Conservation (phyloP, 2,113 vertebrate genomes). For the Chrysemys picta region DNA sequence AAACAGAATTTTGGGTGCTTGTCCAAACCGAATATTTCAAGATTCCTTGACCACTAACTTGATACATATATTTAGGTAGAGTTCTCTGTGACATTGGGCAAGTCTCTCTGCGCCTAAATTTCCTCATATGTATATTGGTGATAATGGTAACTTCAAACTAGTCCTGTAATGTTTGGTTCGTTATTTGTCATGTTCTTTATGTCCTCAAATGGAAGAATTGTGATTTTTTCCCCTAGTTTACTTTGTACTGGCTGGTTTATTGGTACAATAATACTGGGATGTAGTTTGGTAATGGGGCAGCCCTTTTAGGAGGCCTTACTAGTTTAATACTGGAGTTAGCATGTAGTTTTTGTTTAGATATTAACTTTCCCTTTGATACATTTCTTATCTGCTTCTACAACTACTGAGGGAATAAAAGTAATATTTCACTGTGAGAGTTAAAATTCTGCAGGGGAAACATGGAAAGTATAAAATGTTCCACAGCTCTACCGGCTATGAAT, state of each 20-base stretch:
- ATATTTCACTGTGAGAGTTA: slow-evolving; percentile 46
- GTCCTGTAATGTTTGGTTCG: background rate
- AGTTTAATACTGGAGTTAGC: slow-evolving; percentile 6
- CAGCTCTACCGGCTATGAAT: background rate
- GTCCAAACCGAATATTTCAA: background rate
- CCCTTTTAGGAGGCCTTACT: background rate
- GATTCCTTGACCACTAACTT: background rate
- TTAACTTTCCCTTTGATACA: slow-evolving; percentile 34
- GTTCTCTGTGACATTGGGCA: background rate
- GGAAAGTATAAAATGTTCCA: slow-evolving; percentile 6
- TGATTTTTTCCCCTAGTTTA: background rate
- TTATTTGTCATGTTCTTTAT: background rate
- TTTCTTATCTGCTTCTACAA: no score
- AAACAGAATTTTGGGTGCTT: fast-evolving
- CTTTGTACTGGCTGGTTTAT: background rate
- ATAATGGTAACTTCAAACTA: background rate
- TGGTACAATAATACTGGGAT: background rate
- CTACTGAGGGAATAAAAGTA: slow-evolving; percentile 27
- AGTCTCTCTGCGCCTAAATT: background rate
- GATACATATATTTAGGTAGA: background rate
- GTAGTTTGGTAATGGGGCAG: background rate
- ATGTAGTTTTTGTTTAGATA: slow-evolving; percentile 36
- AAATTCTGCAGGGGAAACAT: slow-evolving; percentile 35
- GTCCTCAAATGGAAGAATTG: background rate
- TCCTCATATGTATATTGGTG: background rate